A percentile compares a stretch with the other conserved stretches of the same genome.
Evolutionary conservation across 2,797 vertebrate species (phyloP).

Genomic region (Falco naumanni): DNA sequence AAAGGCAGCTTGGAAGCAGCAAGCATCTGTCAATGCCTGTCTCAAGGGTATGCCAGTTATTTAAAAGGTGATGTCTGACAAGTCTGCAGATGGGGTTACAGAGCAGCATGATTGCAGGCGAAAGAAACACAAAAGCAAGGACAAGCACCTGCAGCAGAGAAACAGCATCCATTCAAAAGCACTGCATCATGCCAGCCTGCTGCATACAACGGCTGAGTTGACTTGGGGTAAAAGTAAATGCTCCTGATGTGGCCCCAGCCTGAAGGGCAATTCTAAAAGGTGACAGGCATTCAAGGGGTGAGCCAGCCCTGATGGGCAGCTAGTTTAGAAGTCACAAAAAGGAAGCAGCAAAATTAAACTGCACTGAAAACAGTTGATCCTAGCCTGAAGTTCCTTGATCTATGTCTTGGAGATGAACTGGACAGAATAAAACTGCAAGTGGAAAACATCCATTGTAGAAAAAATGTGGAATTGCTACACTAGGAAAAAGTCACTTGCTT

Average conservation of each 20-base stretch:
- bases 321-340: not conserved
- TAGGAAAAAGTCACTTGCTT: not conserved
- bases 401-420: not conserved
- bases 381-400: not conserved
- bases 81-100: not conserved
- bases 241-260: not conserved
- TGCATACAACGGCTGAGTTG: not conserved
- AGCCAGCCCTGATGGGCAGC: not conserved
- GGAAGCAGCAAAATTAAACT: not conserved
- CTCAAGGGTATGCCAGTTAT: not conserved
- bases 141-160: not conserved
- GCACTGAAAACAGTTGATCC: not conserved
- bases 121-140: slow-evolving; percentile 6
- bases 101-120: not conserved
- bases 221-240: not conserved
- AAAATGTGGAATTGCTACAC: not conserved
- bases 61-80: not conserved
- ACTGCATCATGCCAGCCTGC: not conserved
- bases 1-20: not conserved
- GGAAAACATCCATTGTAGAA: not conserved
- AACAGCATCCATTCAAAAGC: not conserved
- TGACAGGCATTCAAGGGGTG: not conserved
- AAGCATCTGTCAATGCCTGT: not conserved
- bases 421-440: not conserved
- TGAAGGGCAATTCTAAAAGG: not conserved